Conservation (phyloP, 2,113 vertebrate species). For the Equus przewalskii region DNA sequence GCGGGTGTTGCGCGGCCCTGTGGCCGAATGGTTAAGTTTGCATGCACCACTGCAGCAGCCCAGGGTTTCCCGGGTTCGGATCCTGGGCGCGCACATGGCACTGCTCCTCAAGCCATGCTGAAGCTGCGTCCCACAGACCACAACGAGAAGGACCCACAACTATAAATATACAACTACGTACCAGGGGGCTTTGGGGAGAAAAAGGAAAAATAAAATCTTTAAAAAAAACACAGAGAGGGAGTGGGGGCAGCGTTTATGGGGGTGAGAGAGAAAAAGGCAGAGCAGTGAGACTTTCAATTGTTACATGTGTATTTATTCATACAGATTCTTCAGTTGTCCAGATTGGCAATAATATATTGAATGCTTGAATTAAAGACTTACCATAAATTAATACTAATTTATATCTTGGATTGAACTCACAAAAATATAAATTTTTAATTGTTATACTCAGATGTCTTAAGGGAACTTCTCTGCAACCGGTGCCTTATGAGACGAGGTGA, state of each 20-base stretch:
- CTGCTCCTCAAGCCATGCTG: too few species aligned
- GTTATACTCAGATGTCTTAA: not conserved
- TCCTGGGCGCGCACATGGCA: too few species aligned
- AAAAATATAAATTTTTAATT: not conserved
- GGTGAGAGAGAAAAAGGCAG: not conserved
- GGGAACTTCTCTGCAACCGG: not conserved
- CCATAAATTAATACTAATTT: not conserved
- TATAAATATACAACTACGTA: too few species aligned
- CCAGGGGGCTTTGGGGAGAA: too few species aligned
- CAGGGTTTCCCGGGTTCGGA: too few species aligned
- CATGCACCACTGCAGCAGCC: too few species aligned
- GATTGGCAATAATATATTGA: not conserved
- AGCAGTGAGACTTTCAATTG: not conserved
- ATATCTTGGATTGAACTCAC: not conserved
- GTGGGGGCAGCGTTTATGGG: not conserved
- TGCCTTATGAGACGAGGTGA: not conserved
- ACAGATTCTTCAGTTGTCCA: not conserved
- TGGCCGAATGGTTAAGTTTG: too few species aligned
- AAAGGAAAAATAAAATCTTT: too few species aligned
- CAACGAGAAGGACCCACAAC: too few species aligned
- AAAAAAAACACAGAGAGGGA: not conserved
- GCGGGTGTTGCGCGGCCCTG: too few species aligned
- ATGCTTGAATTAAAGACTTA: not conserved
- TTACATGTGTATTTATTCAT: not conserved
- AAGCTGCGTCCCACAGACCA: too few species aligned